phyloP scores from a whole-genome alignment of 2,888 invertebrate genomes.

The Sympetrum striolatum region DNA sequence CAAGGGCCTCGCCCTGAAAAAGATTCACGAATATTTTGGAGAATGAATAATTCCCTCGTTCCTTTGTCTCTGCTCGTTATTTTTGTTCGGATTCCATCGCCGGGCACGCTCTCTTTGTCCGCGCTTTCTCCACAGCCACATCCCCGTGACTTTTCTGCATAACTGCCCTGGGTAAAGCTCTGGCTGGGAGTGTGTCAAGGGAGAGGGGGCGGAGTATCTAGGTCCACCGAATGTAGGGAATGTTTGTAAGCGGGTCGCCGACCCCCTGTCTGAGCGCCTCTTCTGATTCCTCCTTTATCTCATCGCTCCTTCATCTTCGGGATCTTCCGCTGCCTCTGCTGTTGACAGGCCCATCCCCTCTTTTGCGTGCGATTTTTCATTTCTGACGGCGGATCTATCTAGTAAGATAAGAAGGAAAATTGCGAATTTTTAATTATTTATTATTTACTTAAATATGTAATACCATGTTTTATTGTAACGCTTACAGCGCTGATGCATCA shows the following conservation, averaged over 20 bases:
- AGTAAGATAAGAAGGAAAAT: too few relatives aligned
- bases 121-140: not conserved
- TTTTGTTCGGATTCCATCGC: not conserved
- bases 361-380: too few relatives aligned
- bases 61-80: not conserved
- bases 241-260: conserved; percentile 17
- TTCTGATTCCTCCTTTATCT: not conserved
- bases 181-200: not conserved
- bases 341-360: too few relatives aligned
- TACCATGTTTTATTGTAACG: too few relatives aligned
- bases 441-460: too few relatives aligned
- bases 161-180: not conserved
- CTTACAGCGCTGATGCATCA: too few relatives aligned
- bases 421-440: too few relatives aligned
- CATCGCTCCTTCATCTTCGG: not conserved
- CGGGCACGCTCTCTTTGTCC: not conserved
- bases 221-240: not conserved
- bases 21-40: not conserved
- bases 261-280: not conserved
- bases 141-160: not conserved
- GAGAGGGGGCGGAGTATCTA: not conserved
- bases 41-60: not conserved
- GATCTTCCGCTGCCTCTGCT: too few relatives aligned
- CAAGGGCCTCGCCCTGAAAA: not conserved
- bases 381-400: too few relatives aligned